Percentiles rank a stretch among this genome's conserved stretches.
Evolutionary conservation across 1,140 invertebrate species (phyloP).

Genomic region (Thaumetopoea pityocampa): DNA sequence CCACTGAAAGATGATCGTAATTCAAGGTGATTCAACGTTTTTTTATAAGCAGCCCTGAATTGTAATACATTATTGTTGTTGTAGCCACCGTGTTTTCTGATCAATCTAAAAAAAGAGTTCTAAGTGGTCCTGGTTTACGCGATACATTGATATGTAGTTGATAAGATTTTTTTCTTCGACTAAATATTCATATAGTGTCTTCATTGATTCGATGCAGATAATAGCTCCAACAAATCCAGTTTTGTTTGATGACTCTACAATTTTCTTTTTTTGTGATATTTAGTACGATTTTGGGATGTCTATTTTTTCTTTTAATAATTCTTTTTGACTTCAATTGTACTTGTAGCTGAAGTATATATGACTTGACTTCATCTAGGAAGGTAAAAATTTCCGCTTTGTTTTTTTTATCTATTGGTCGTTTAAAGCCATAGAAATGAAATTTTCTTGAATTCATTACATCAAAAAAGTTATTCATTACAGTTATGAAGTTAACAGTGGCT

Average conservation of each 20-base stretch:
- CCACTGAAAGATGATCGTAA: slow-evolving; percentile 8
- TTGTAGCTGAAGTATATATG: slow-evolving; percentile 15
- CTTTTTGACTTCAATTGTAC: slow-evolving; percentile 8
- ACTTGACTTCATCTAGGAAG: slow-evolving; percentile 14
- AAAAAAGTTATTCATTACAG: slow-evolving; percentile 19
- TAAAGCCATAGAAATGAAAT: slow-evolving; percentile 11
- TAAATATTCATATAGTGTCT: neutral
- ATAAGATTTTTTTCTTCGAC: neutral
- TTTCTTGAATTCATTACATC: slow-evolving; percentile 21
- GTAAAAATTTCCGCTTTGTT: slow-evolving; percentile 13
- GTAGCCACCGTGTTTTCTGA: slow-evolving; percentile 6
- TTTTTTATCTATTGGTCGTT: slow-evolving; percentile 7
- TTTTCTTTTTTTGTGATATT: too few species aligned
- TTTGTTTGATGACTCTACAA: neutral
- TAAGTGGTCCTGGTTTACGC: slow-evolving; percentile 3
- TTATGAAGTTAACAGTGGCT: slow-evolving; percentile 18
- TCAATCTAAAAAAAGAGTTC: slow-evolving; percentile 14
- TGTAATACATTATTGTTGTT: slow-evolving; percentile 12
- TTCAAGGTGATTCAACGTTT: slow-evolving; percentile 5
- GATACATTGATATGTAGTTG: slow-evolving; percentile 1
- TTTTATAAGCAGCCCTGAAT: slow-evolving; percentile 11
- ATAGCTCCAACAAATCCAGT: neutral
- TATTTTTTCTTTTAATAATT: slow-evolving; percentile 12
- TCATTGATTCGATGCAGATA: neutral
- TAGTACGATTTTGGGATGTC: too few species aligned